Evolutionary conservation across 2,797 vertebrate genomes (phyloP), one percentile per base, ranked within the genome.

Genomic region (Synanceia verrucosa): DNA sequence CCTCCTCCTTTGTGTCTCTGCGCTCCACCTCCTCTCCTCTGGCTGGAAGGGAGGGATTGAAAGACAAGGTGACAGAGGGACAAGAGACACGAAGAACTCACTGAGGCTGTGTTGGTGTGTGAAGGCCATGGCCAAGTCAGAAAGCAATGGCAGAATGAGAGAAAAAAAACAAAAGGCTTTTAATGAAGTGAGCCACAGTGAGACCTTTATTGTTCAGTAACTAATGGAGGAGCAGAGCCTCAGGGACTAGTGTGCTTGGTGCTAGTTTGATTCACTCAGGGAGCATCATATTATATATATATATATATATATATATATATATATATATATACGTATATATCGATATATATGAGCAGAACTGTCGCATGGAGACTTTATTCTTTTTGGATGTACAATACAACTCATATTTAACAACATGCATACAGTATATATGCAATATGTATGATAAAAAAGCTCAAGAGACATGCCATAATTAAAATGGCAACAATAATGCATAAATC

Each of bases 31-130:
- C 76, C 82, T 46, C 53, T 73, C 78, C 44, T 70, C 67, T 43
- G 78, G 73, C 77, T 61, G 70, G 14, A 37, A 62, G 74, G 74
- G 76, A 68, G 78, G 85, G 81, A 73, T 71, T 84, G 81, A 81
- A 55, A 75, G 86, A 86, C 73, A 85, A 89, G 86, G 78, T 87
- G 84, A 88, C 77, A 72, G 76, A 73, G 79, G 60, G 63, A 79
- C 78, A 75, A 57, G 52, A 66, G 70, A 73, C 77, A 48, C 11
- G 12, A 70, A 78, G 84, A 59, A 66, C 65, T 81, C 48, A 4
- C 6, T 58, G 41, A 53, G 4, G 39, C 26, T 44, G 29, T 63
- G 52, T 65, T 48, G 67, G 56, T 55, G 31, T 43, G 47, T 58
- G 61, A 65, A 62, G 34, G 52, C 63, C 36, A 47, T 8, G 37